Evolutionary conservation across 2,797 vertebrate genomes (phyloP), one percentile per base, ranked within the genome.

Genomic region (Myotis pilosus): DNA sequence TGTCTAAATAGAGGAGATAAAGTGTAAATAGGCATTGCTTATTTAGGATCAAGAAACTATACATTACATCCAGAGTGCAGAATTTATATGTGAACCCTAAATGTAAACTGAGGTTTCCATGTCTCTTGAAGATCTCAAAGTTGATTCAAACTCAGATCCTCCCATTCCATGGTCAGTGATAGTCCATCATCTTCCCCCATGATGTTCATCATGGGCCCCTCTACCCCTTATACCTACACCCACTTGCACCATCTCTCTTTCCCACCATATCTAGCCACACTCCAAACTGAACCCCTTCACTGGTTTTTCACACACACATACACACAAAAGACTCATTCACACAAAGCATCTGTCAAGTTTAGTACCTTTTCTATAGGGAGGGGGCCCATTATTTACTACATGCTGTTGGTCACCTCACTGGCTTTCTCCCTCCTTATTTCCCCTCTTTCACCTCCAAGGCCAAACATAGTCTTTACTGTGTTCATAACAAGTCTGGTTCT

Each of bases 21-120:
- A 33, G 22, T 17, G 12, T 16, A 81, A n/a, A 4, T 49, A 85
- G 16, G 1, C 6, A 12, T 66, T 57, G 84, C 60, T 17, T 28
- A 6, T 64, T 68, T 75, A 6, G 74, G 89, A 74, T 78, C 6
- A 66, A 71, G 55, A 90, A 88, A 11, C 55, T 66, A 53, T 49
- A 5, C 6, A 19, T 86, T 64, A 13, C 89, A 33, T 71, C 13
- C 33, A 53, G 30, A 3, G 3, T 75, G 51, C 15, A 85, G 25
- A 90, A 85, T 38, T 89, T 87, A 8, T 74, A 87, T 74, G 16
- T 62, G 71, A 95, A 93, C 53, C 64, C 17, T 30, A 49, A 72
- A 53, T 12, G 13, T 69, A 66, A 71, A 71, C 13, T 28, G 49
- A 85, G 25, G 4, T 44, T 79, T 68, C 28, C 9, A 41, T 49